Evolutionary conservation across 1,140 invertebrate species (phyloP).

Genomic region (Trichonephila inaurata): DNA sequence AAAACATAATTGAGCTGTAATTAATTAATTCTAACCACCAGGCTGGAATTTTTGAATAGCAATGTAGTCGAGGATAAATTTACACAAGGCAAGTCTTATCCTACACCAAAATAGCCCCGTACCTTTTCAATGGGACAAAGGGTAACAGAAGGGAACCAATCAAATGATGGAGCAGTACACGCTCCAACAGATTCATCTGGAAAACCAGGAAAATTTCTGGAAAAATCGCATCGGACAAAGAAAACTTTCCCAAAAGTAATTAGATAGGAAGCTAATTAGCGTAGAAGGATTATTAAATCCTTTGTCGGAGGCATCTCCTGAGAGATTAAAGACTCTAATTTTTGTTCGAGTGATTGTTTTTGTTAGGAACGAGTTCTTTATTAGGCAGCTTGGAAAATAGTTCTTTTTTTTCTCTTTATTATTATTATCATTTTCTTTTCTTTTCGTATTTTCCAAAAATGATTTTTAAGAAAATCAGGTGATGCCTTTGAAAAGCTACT

Average conservation of each 20-base stretch:
- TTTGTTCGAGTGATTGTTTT: slow-evolving; percentile 67
- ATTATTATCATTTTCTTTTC: background rate
- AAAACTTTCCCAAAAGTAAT: slow-evolving; percentile 72
- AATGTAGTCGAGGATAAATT: background rate
- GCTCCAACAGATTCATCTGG: slow-evolving; percentile 11
- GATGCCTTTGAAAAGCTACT: slow-evolving; percentile 8
- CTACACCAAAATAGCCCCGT: background rate
- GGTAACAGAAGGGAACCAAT: slow-evolving; percentile 1
- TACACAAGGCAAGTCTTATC: background rate
- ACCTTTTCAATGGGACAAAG: slow-evolving; percentile 20
- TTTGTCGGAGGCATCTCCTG: slow-evolving; percentile 61
- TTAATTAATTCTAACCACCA: slow-evolving; percentile 28
- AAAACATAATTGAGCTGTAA: slow-evolving; percentile 38
- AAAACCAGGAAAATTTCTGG: slow-evolving; percentile 16
- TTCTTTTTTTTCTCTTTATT: slow-evolving; percentile 1
- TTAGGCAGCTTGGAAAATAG: slow-evolving; percentile 16
- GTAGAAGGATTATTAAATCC: slow-evolving; percentile 70
- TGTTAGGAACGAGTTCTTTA: slow-evolving; percentile 42
- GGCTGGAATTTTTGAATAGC: slow-evolving; percentile 16
- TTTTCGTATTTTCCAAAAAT: background rate
- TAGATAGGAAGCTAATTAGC: slow-evolving; percentile 68
- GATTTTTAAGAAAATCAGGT: slow-evolving; percentile 31
- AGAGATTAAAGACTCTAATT: slow-evolving; percentile 72
- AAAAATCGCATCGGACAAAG: slow-evolving; percentile 58
- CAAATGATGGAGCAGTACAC: background rate